These are phyloP conservation scores for Charaxes varanes DNA, from an alignment of 1,140 invertebrate genomes.

Conservation along the genomic window DNA sequence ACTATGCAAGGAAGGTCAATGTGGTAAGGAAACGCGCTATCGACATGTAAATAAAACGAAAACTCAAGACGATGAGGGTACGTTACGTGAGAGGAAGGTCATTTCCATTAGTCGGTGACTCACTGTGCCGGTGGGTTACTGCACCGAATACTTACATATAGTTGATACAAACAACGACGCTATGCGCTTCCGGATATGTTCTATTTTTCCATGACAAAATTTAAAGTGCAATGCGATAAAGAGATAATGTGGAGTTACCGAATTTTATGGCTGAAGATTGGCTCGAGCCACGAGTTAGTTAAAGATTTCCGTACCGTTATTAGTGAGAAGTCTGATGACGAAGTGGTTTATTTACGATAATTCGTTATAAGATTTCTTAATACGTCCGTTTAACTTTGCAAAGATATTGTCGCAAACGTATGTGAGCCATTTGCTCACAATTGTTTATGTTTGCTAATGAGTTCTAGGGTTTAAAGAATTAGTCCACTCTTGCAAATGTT, in stretches of 20 bases:
- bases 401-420: too few species aligned
- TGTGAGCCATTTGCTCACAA: too few species aligned
- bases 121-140: slow-evolving; percentile 26
- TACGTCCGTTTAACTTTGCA: too few species aligned
- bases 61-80: slow-evolving; percentile 35
- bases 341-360: too few species aligned
- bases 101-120: slow-evolving; percentile 37
- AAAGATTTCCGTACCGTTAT: not conserved
- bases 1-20: too few species aligned
- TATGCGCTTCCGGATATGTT: not conserved
- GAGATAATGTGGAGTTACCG: slow-evolving; percentile 6
- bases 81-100: slow-evolving; percentile 38
- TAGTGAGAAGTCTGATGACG: too few species aligned
- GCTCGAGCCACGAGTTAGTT: not conserved
- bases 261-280: slow-evolving; percentile 16
- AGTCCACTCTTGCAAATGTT: too few species aligned
- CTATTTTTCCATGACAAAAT: not conserved
- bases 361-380: too few species aligned
- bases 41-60: slow-evolving; percentile 26
- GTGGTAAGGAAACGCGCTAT: too few species aligned
- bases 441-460: too few species aligned
- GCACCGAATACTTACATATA: not conserved
- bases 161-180: slow-evolving; percentile 2
- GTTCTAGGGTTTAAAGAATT: too few species aligned
- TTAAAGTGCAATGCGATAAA: slow-evolving; percentile 12